A percentile compares a stretch with the other conserved stretches of the same genome.
Evolutionary conservation across 30 jellyfish, hydroid and myxozoan genomes (phyloP).

Genomic region (Mastigias papua): DNA sequence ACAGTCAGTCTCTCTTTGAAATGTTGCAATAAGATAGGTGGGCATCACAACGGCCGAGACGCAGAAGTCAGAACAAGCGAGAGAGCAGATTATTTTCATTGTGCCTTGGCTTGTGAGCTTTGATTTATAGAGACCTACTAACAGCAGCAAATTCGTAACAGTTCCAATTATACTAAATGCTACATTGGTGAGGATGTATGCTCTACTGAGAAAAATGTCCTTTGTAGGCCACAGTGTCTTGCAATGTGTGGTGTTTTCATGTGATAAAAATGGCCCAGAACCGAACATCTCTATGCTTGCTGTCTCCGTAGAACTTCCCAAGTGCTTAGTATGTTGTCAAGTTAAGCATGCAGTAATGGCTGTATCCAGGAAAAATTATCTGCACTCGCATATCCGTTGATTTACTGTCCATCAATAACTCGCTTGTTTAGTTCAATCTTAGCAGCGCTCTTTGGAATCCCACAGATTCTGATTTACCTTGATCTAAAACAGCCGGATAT

Average conservation of each 20-base stretch:
- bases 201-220: constrained; percentile 11
- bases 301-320: background rate
- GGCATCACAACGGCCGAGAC: constrained; percentile 41
- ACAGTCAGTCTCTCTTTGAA: background rate
- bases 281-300: background rate
- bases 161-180: constrained; percentile 8
- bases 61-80: constrained; percentile 61
- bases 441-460: too few species aligned
- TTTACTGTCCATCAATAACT: too few species aligned
- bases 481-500: too few species aligned
- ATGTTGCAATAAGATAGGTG: background rate
- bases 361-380: too few species aligned
- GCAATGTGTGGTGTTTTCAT: constrained; percentile 65
- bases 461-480: too few species aligned
- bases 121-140: constrained; percentile 51
- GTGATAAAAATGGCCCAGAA: background rate
- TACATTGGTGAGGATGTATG: constrained; percentile 2
- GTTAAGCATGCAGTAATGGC: too few species aligned
- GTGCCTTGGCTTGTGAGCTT: constrained; percentile 53
- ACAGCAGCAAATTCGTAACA: constrained; percentile 25
- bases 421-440: too few species aligned
- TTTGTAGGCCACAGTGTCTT: constrained; percentile 61
- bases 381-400: too few species aligned
- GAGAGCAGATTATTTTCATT: constrained; percentile 47
- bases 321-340: too few species aligned